Conservation (phyloP, 1,140 invertebrate genomes). For the Mesaphorura yosii region DNA sequence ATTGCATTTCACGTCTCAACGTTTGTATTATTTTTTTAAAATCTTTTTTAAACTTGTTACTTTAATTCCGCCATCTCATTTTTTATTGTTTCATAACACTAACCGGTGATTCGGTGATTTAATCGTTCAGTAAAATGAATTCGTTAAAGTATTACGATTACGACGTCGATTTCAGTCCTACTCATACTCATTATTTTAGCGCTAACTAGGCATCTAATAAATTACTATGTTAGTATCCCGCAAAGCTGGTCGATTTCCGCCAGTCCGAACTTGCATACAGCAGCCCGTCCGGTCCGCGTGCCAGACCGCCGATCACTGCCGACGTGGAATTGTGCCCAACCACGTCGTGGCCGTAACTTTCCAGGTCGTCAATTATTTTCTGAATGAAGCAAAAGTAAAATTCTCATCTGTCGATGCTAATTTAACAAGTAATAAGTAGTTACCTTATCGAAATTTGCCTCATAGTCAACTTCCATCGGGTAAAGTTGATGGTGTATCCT, state of each 20-base stretch:
- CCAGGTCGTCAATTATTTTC: constrained; percentile 52
- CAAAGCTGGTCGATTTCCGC: constrained; percentile 66
- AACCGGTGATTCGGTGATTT: too few relatives aligned
- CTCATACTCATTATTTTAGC: too few relatives aligned
- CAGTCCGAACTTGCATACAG: constrained; percentile 70
- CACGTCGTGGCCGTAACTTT: constrained; percentile 53
- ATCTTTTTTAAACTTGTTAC: too few relatives aligned
- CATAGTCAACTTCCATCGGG: constrained; percentile 69
- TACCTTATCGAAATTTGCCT: constrained; percentile 41
- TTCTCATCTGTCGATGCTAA: not conserved
- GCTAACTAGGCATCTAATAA: not conserved
- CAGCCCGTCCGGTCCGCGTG: constrained; percentile 43
- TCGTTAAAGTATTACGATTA: too few relatives aligned
- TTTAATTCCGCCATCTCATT: too few relatives aligned
- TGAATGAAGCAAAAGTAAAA: constrained; percentile 40
- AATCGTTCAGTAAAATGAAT: too few relatives aligned
- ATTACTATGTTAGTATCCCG: constrained; percentile 44
- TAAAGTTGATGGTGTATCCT: constrained; percentile 86
- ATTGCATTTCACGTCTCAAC: too few relatives aligned
- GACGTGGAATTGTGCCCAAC: constrained; percentile 44
- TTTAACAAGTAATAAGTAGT: not conserved
- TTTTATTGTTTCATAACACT: too few relatives aligned
- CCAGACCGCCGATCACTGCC: constrained; percentile 58
- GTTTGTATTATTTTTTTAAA: too few relatives aligned
- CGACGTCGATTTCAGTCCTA: too few relatives aligned